Evolutionary conservation across 2,888 invertebrate species (phyloP), one percentile per base, ranked within the genome.

Genomic region (Cecidostiba fungosa): DNA sequence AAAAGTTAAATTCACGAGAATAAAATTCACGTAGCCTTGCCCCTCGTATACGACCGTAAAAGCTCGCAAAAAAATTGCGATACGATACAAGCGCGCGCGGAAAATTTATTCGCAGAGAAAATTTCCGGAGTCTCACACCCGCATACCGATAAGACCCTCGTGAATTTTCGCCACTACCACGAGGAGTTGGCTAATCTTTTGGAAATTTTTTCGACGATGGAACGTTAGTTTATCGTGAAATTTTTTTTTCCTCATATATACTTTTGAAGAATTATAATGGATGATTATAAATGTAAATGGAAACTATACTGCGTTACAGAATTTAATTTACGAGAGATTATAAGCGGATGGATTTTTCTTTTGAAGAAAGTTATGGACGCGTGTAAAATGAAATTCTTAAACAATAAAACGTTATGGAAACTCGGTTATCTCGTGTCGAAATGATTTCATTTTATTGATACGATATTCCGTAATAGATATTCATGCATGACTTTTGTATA

Each of bases 111-210:
- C 62, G 26, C 29, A 14, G 66, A 26, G 66, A 26, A 66, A 66
- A 66, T 66, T 66, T 66, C 66, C 66, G 29, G 66, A 29, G 29
- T 26, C 66, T 23, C 23, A 26, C 66, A 14, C 66, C 66, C 66
- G 66, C 66, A 66, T 66, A 14, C 66, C 29, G 66, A 66, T 66
- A 66, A 66, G 66, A 29, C 66, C 29, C 29, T 29, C 66, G 66
- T 26, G 29, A 23, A 66, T 66, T 66, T 66, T 66, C 66, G 26
- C 29, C 14, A 10, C 66, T 1, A 29, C 29, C 29, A 26, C 26
- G 66, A 29, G 66, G 14, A 66, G 26, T 29, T 14, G 66, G 66
- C 66, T 66, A 66, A 66, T 66, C 26, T 66, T 59, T 59, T 19
- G 54, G 8, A n/a, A 59, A n/a, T 59, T 59, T 59, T 50, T 50